Evolutionary conservation across 2,888 invertebrate genomes (phyloP).

Genomic region (Diplazon laetatorius): DNA sequence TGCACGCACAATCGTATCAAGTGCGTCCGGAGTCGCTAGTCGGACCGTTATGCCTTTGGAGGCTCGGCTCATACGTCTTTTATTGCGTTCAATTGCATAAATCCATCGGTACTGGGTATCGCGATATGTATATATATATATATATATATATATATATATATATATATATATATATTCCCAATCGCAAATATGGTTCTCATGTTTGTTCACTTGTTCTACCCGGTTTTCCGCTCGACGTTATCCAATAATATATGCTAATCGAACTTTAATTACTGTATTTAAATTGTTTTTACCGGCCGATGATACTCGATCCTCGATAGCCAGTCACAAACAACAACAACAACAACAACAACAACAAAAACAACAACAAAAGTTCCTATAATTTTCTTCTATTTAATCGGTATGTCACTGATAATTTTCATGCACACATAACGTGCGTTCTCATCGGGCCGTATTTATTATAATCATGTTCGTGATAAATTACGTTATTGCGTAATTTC

Average conservation of each 20-base stretch:
- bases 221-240: slow-evolving; percentile 7
- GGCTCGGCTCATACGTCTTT: slow-evolving; percentile 71
- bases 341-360: too few relatives aligned
- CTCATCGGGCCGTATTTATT: slow-evolving; percentile 43
- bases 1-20: slow-evolving; percentile 42
- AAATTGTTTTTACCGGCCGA: slow-evolving; percentile 65
- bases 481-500: slow-evolving; percentile 61
- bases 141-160: too few relatives aligned
- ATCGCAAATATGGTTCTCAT: slow-evolving; percentile 30
- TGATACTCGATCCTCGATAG: slow-evolving; percentile 49
- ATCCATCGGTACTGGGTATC: slow-evolving; percentile 29
- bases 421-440: neutral
- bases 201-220: slow-evolving; percentile 14
- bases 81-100: slow-evolving; percentile 37
- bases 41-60: slow-evolving; percentile 77
- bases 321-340: too few relatives aligned
- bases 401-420: neutral
- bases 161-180: too few relatives aligned
- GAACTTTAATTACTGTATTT: slow-evolving; percentile 68
- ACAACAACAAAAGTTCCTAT: neutral
- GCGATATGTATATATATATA: too few relatives aligned
- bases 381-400: neutral
- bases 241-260: slow-evolving; percentile 69
- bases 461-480: slow-evolving; percentile 37
- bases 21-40: slow-evolving; percentile 62